A percentile compares a stretch with the other conserved stretches of the same genome.
These are phyloP conservation scores for Passer montanus DNA, from an alignment of 2,113 vertebrate species.

Conservation along the genomic window DNA sequence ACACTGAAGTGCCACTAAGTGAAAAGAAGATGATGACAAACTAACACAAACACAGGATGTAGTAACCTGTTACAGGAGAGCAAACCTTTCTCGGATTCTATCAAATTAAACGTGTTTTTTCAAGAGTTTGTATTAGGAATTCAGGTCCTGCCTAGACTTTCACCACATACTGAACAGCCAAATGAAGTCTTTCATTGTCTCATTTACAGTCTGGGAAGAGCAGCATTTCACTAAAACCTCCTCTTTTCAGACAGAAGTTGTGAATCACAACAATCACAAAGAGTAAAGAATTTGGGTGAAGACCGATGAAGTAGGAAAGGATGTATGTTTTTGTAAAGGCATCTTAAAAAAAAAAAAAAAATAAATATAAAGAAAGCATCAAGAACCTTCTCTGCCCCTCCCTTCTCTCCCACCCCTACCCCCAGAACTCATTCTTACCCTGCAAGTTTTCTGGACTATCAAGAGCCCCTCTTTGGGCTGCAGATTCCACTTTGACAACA, in stretches of 20 bases:
- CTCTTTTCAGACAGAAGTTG: neutral
- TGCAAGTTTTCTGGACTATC: neutral
- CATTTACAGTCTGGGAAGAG: neutral
- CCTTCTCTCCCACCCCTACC: too few species aligned
- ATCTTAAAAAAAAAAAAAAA: neutral
- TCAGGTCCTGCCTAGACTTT: neutral
- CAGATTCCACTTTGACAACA: constrained; percentile 73
- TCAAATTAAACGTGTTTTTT: neutral
- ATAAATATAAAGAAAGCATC: neutral
- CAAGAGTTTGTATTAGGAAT: neutral
- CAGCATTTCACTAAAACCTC: neutral
- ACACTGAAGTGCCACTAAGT: neutral
- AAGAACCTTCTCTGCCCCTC: neutral
- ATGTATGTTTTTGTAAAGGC: accelerated
- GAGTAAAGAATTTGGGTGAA: neutral
- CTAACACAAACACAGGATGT: accelerated
- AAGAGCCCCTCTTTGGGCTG: neutral
- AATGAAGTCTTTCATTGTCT: neutral
- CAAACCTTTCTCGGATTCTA: neutral
- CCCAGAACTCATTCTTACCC: constrained; percentile 3
- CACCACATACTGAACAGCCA: neutral
- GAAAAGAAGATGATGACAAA: neutral
- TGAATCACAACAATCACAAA: neutral
- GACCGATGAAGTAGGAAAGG: neutral
- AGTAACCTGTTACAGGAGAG: neutral